Conservation (phyloP, 53 echinoderm and acorn worm genomes). For the Actinopyga echinites region DNA sequence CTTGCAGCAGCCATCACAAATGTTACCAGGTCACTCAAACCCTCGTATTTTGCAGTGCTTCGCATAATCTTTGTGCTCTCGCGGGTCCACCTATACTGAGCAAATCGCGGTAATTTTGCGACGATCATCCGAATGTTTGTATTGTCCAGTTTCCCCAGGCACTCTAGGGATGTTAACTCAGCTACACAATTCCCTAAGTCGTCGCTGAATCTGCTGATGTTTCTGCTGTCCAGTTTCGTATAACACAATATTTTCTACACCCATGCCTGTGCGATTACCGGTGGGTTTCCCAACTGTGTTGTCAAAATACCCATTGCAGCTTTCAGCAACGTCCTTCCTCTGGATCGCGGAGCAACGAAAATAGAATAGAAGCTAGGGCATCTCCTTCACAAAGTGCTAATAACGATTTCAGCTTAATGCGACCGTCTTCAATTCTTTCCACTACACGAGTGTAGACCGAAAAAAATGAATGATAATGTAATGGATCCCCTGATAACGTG, state of each 20-base stretch:
- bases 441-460: neutral
- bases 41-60: neutral
- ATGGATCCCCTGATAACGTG: constrained; percentile 51
- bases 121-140: constrained; percentile 22
- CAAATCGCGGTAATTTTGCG: constrained; percentile 42
- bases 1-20: constrained; percentile 39
- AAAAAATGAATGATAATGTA: constrained; percentile 27
- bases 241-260: constrained; percentile 36
- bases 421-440: neutral
- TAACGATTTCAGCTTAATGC: constrained; percentile 45
- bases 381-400: constrained; percentile 37
- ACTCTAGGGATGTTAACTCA: constrained; percentile 7
- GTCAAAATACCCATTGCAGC: neutral
- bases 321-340: neutral
- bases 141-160: constrained; percentile 37
- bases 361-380: constrained; percentile 41
- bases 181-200: neutral
- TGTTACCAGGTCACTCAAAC: constrained; percentile 17
- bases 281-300: constrained; percentile 27
- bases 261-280: constrained; percentile 44
- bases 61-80: constrained; percentile 10
- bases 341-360: neutral
- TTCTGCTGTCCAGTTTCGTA: no score
- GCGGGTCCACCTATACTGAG: constrained; percentile 30
- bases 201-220: neutral